Percentiles rank a stretch among this genome's conserved stretches.
Conservation (phyloP, 2,113 vertebrate species). For the Motacilla tschutschensis region DNA sequence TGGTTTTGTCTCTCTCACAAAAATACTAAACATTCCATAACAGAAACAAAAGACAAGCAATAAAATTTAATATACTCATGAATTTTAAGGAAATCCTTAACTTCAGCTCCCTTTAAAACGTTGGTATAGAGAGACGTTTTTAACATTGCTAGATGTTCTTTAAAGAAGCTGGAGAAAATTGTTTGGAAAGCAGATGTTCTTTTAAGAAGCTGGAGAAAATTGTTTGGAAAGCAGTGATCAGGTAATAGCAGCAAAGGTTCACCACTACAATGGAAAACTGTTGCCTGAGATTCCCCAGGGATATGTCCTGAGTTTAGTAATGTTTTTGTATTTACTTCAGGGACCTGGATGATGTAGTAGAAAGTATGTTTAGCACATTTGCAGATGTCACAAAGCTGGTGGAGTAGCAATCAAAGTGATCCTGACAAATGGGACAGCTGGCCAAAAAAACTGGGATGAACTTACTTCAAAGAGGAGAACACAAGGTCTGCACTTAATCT, state of each 20-base stretch:
- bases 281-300: not conserved
- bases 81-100: not conserved
- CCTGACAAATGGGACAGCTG: conserved; percentile 9
- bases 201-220: not conserved
- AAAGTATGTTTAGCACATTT: not conserved
- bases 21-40: not conserved
- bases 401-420: conserved; percentile 7
- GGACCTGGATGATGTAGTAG: not conserved
- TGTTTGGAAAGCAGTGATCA: not conserved
- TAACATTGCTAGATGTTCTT: not conserved
- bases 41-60: not conserved
- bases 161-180: not conserved
- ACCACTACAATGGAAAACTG: not conserved
- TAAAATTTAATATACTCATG: not conserved
- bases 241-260: not conserved
- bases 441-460: not conserved
- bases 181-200: not conserved
- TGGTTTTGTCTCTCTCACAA: not conserved
- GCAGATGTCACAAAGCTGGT: not conserved
- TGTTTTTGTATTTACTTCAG: not conserved
- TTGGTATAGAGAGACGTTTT: not conserved
- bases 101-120: not conserved
- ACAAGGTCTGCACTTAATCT: conserved; percentile 35
- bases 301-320: not conserved
- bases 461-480: conserved; percentile 40